A percentile compares a stretch with the other conserved stretches of the same genome.
Evolutionary conservation across 2,797 vertebrate genomes (phyloP).

Genomic region (Momotus momota): DNA sequence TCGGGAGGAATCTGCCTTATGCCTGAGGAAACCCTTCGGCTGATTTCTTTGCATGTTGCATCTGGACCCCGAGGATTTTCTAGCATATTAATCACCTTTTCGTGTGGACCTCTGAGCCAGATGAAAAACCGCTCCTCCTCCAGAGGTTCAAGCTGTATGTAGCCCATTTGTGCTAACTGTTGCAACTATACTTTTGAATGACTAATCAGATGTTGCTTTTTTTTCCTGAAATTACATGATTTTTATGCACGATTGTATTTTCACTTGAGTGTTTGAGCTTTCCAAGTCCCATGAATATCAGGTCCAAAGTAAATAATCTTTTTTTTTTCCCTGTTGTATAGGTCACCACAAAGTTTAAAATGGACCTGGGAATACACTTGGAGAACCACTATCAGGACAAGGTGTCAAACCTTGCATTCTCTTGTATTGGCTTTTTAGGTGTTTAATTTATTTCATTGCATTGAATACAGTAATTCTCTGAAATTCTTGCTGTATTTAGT

Average conservation of each 20-base stretch:
- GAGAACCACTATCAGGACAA: neutral
- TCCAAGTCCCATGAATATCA: neutral
- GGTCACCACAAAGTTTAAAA: neutral
- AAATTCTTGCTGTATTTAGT: neutral
- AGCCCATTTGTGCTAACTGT: neutral
- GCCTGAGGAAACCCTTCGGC: neutral
- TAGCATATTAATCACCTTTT: neutral
- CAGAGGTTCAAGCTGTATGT: neutral
- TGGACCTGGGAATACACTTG: neutral
- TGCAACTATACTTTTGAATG: neutral
- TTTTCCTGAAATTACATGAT: neutral
- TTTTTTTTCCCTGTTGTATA: neutral
- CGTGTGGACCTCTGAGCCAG: neutral
- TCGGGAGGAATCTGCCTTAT: fast-evolving
- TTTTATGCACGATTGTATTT: neutral
- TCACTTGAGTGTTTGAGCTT: neutral
- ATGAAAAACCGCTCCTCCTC: neutral
- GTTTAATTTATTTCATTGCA: neutral
- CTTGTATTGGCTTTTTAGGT: neutral
- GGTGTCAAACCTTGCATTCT: neutral
- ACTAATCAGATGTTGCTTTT: neutral
- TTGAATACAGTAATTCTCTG: neutral
- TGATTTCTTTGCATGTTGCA: neutral
- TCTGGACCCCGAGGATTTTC: neutral
- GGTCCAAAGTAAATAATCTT: neutral